Evolutionary conservation across 23 tunicate genomes (phyloP), one percentile per base, ranked within the genome.

Genomic region (Halocynthia aurantium): DNA sequence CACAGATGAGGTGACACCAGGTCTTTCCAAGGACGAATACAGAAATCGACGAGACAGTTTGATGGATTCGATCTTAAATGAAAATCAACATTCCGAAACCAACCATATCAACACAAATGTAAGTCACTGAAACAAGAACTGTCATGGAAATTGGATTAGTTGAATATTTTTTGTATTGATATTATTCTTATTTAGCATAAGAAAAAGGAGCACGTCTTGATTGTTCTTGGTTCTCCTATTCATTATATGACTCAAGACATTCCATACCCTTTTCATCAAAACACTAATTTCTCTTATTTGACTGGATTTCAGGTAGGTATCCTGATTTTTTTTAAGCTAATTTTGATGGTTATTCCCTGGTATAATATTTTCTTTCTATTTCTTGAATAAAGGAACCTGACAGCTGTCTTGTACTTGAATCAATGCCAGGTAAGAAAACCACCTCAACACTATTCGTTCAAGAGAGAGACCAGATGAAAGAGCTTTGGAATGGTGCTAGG

Each of bases 401-500:
- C 53, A 91, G 97, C 77, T 85, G 91, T 69, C 80, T 91, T 7
- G 77, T 91, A 4, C 64, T 91, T 67, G 91, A 91, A 72, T 61
- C 77, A 57, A 44, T 49, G 64, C 50, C 73, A 8, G 51, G 51
- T 40, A 40, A 62, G 20, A 54, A 58, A 7, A 55, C 57, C 64
- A 67, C 72, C 10, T 91, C 97, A 44, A 69, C 84, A 55, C 61
- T 91, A 15, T 72, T 91, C 6, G 97, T 91, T 31, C 87, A 79
- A 52, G 72, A 85, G 57, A 55, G 97, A 54, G 91, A 91, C 73
- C 61, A 61, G 0, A 7, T 22, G 17, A 85, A 85, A 56, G 97
- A 91, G 72, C 65, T 91, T 5, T 91, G 97, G 97, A 81, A 91
- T 91, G 97, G 97, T 6, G 77, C 90, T 8, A 77, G 97, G 57